Percentiles rank a stretch among this genome's conserved stretches.
These are phyloP conservation scores for Ypsolopha sequella DNA, from an alignment of 2,888 invertebrate genomes.

Conservation along the genomic window DNA sequence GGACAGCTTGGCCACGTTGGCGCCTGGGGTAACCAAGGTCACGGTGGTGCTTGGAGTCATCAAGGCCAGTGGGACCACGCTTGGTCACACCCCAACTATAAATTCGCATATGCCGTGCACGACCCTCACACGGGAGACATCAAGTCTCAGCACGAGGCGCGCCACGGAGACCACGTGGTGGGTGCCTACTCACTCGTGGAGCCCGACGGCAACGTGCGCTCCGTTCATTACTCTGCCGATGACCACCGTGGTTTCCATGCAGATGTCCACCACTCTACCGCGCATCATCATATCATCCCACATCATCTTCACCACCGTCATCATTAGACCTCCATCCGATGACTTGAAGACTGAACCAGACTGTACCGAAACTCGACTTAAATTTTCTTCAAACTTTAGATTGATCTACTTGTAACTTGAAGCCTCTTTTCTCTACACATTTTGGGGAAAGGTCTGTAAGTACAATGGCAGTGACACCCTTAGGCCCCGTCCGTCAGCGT, in stretches of 20 bases:
- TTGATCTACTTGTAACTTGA: no score
- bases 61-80: slow-evolving; percentile 13
- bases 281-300: slow-evolving; percentile 32
- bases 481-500: no score
- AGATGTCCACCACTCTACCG: slow-evolving; percentile 37
- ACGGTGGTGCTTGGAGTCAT: slow-evolving; percentile 10
- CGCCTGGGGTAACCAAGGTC: not conserved
- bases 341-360: slow-evolving; percentile 6
- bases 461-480: no score
- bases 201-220: slow-evolving; percentile 68
- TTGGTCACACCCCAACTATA: slow-evolving; percentile 60
- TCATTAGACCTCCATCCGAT: slow-evolving; percentile 19
- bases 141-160: slow-evolving; percentile 67
- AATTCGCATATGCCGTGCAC: slow-evolving; percentile 67
- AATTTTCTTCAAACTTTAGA: not conserved
- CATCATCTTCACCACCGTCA: slow-evolving; percentile 23
- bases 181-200: slow-evolving; percentile 73
- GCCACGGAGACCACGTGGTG: slow-evolving; percentile 71
- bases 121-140: slow-evolving; percentile 71
- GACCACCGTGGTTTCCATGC: slow-evolving; percentile 53
- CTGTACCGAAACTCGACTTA: slow-evolving; percentile 21
- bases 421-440: no score
- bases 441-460: no score
- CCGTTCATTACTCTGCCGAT: slow-evolving; percentile 67
- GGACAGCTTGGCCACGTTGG: slow-evolving; percentile 11